phyloP scores from a whole-genome alignment of 1,140 invertebrate genomes.

The Sycophaga agraensis region DNA sequence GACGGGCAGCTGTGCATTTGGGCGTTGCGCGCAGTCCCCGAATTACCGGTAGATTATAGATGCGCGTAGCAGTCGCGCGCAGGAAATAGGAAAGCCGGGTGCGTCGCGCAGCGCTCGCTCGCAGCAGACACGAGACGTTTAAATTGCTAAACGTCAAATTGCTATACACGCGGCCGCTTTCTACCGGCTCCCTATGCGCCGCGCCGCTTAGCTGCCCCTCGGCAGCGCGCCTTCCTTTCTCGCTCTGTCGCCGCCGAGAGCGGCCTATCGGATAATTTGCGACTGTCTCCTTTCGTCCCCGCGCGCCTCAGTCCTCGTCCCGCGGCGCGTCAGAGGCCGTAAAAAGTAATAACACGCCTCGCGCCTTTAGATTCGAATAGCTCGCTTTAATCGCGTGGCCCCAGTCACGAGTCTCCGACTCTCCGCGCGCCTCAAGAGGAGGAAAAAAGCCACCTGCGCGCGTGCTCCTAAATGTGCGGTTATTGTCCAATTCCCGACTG shows the following conservation, averaged over 20 bases:
- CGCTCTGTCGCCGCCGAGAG: neutral
- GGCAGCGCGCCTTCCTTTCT: neutral
- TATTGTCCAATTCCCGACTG: neutral
- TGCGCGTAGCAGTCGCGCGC: no score
- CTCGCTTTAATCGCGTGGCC: constrained; percentile 19
- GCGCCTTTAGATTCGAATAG: constrained; percentile 38
- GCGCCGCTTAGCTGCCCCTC: no score
- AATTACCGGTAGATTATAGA: no score
- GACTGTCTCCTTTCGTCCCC: constrained; percentile 9
- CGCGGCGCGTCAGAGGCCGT: constrained; percentile 27
- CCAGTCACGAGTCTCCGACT: constrained; percentile 13
- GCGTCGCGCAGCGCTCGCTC: no score
- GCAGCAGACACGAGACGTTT: constrained; percentile 42
- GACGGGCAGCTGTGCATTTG: no score
- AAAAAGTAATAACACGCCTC: constrained; percentile 51
- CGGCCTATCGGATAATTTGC: constrained; percentile 17
- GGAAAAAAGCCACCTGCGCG: neutral
- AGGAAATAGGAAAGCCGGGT: no score
- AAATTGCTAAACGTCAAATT: constrained; percentile 55
- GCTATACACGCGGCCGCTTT: constrained; percentile 6
- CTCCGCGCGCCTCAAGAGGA: neutral
- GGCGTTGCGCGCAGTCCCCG: no score
- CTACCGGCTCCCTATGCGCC: constrained; percentile 34
- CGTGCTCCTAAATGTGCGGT: neutral
- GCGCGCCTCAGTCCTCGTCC: neutral